These are phyloP conservation scores for Ormyrus pomaceus DNA, from an alignment of 2,888 invertebrate genomes.

Conservation along the genomic window DNA sequence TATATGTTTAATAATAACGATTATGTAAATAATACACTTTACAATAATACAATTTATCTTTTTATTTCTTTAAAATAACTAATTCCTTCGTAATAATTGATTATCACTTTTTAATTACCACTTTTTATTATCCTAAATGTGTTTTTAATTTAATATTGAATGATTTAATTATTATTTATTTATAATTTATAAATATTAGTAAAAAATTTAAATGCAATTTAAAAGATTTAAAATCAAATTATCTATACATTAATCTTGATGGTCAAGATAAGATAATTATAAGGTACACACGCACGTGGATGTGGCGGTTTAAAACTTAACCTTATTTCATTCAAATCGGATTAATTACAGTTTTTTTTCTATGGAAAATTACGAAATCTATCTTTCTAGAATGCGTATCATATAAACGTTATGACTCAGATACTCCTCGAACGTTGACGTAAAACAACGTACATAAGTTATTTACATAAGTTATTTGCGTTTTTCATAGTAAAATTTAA, in stretches of 20 bases:
- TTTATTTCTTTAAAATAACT: not conserved
- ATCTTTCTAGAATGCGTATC: not conserved
- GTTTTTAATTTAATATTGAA: not conserved
- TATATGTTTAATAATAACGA: conserved; percentile 35
- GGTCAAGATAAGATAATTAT: no score
- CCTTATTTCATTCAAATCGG: no score
- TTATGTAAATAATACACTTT: conserved; percentile 38
- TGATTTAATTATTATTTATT: not conserved
- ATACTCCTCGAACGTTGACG: not conserved
- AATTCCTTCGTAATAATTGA: not conserved
- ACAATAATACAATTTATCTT: conserved; percentile 11
- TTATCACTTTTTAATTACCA: not conserved
- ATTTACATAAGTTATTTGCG: not conserved
- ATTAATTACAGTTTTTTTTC: no score
- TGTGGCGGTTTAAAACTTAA: no score
- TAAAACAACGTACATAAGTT: not conserved
- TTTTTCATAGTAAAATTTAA: not conserved
- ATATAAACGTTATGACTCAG: not conserved
- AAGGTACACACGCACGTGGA: no score
- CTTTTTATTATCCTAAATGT: not conserved
- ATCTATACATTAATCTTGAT: no score
- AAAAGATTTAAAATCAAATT: not conserved
- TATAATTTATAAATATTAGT: not conserved
- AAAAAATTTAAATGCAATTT: not conserved
- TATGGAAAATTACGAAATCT: no score